phyloP scores from a whole-genome alignment of 2,888 invertebrate genomes.

The Stenotaenia linearis region DNA sequence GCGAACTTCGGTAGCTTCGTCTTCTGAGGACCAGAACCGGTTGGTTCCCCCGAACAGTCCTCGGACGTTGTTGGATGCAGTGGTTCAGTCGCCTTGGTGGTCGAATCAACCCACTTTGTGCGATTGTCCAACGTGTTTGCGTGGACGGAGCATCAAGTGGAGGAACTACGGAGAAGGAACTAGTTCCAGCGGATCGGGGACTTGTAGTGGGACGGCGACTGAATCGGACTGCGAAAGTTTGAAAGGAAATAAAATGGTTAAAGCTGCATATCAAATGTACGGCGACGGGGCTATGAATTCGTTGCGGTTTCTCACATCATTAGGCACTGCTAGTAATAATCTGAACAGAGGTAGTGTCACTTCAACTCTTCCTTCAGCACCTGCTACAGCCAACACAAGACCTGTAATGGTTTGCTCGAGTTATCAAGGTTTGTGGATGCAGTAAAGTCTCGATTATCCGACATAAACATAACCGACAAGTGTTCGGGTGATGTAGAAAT shows the following conservation, averaged over 20 bases:
- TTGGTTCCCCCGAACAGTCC: neutral
- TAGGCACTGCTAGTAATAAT: neutral
- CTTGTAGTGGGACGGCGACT: slow-evolving; percentile 29
- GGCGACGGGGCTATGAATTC: neutral
- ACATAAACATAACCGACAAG: no score
- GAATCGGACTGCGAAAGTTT: slow-evolving; percentile 5
- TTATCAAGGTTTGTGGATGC: neutral
- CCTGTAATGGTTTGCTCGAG: neutral
- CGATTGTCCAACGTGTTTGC: neutral
- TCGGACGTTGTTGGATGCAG: neutral
- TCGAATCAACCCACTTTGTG: neutral
- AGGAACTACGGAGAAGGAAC: neutral
- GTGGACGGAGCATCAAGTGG: neutral
- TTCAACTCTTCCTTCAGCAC: neutral
- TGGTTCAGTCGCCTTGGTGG: neutral
- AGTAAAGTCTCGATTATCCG: no score
- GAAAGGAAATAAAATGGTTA: neutral
- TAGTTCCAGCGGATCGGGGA: neutral
- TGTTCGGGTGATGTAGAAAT: no score
- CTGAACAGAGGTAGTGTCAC: neutral
- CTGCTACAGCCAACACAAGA: neutral
- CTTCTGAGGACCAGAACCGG: neutral
- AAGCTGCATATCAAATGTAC: neutral
- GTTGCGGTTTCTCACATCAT: neutral
- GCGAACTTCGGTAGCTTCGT: neutral